Conservation (phyloP, 1,140 invertebrate genomes). For the Drosophila sechellia region DNA sequence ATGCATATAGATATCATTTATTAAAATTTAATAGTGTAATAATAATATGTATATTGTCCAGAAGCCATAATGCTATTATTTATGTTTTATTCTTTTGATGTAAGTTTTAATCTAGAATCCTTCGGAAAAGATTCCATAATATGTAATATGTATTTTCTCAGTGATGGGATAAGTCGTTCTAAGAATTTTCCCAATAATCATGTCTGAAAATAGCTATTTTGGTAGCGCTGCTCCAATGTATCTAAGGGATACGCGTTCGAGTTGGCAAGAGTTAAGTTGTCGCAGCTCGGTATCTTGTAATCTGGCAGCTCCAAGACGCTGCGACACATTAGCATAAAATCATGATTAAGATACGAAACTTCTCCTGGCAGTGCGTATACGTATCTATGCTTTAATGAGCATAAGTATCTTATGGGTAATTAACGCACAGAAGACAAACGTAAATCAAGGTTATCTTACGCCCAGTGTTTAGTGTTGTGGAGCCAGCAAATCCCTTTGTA, state of each 20-base stretch:
- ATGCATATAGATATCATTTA: too few relatives aligned
- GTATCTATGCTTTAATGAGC: conserved; percentile 55
- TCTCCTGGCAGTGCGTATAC: conserved; percentile 49
- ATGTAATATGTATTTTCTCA: too few relatives aligned
- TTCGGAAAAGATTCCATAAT: too few relatives aligned
- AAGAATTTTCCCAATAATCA: too few relatives aligned
- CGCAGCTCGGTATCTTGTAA: conserved; percentile 61
- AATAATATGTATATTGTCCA: too few relatives aligned
- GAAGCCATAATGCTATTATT: too few relatives aligned
- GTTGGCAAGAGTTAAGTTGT: conserved; percentile 52
- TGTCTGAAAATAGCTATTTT: background rate
- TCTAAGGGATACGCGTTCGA: background rate
- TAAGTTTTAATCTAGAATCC: too few relatives aligned
- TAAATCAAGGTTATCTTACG: conserved; percentile 74
- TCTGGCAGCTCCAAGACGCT: conserved; percentile 70
- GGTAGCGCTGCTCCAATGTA: conserved; percentile 3
- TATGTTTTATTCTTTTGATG: too few relatives aligned
- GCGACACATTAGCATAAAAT: conserved; percentile 84
- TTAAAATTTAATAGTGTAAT: too few relatives aligned
- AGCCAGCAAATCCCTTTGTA: conserved; percentile 48
- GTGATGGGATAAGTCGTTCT: too few relatives aligned
- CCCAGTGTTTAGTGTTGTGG: background rate
- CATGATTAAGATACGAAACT: conserved; percentile 78
- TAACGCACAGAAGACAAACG: conserved; percentile 60
- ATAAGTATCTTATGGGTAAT: conserved; percentile 61